A percentile compares a stretch with the other conserved stretches of the same genome.
Evolutionary conservation across 2,797 vertebrate genomes (phyloP).

Genomic region (Sarcoramphus papa): DNA sequence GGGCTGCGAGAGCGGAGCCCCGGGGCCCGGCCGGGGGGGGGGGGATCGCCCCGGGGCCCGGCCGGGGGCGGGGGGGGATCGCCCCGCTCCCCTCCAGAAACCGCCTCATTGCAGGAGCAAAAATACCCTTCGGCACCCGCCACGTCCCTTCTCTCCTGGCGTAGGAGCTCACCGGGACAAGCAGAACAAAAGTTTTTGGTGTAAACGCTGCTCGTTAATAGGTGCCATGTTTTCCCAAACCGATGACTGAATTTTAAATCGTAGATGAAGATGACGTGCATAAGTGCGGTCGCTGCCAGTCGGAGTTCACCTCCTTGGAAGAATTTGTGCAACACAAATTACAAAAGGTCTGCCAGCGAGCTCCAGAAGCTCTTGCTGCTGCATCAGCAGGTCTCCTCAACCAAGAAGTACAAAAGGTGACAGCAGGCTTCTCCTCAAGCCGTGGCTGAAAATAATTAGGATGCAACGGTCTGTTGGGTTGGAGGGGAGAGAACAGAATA

Average conservation of each 20-base stretch:
- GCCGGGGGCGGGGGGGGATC: not conserved
- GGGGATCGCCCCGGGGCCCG: not conserved
- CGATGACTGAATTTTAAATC: not conserved
- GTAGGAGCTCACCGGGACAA: not conserved
- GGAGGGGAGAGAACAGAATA: not conserved
- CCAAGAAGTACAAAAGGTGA: constrained; percentile 62
- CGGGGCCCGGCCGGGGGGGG: no score
- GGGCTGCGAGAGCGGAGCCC: not conserved
- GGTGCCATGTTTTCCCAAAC: not conserved
- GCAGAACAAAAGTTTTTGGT: accelerated
- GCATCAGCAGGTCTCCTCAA: constrained; percentile 13
- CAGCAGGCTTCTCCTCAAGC: not conserved
- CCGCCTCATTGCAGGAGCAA: not conserved
- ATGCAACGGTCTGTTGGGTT: not conserved
- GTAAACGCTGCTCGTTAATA: accelerated
- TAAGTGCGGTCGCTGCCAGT: constrained; percentile 91
- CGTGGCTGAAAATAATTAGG: not conserved
- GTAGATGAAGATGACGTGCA: constrained; percentile 88
- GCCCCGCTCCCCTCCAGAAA: not conserved
- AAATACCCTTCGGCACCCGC: not conserved
- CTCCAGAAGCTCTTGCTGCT: constrained; percentile 43
- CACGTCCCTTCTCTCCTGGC: not conserved
- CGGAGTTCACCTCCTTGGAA: constrained; percentile 90
- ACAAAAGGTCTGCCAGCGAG: constrained; percentile 84
- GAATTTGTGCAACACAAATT: constrained; percentile 95